Base-by-base conservation (phyloP, 2,888 invertebrate species). In the Deilephila porcellus region DNA sequence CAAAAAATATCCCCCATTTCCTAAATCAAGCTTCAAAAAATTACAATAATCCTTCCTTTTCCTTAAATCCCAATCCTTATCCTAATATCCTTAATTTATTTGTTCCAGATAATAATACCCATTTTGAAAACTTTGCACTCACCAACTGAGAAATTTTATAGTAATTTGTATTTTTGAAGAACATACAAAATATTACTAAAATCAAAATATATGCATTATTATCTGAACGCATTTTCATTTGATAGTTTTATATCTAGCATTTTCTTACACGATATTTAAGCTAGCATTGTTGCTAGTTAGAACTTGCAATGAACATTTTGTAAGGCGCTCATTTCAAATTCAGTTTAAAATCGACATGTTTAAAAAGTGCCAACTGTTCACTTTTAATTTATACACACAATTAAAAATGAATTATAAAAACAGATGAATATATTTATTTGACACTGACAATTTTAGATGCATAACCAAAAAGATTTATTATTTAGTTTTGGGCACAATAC, bases 61-160 rank as follows among this genome's bases (percentile, higher is more conserved):
- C 25, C 32, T 32, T 56, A 8, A 34, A 60, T 70, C 17, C 45
- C 29, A 60, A 17, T 62, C 60, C 70, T 72, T 60, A 74, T 62
- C 74, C 73, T 71, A n/a, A 34, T 71, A 32, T 37, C 56, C 56
- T n/a, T 56, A n/a, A 32, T 52, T 73, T 60, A 32, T 77, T 72
- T 67, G 70, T 80, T 80, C 25, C 80, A 80, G 80, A 77, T 78
- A 17, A 75, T 70, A 73, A 74, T 37, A 71, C 29, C 71, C 70
- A 70, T 17, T 20, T 67, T 45, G 20, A 37, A 64, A 11, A 37
- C 11, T 29, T 52, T 14, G 25, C 67, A 17, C 17, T 45, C 45
- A 4, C 45, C 20, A 6, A 6, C 6, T 67, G 52, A 67, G 25
- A 52, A 4, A 19, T 67, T 52, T 52, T 52, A 25, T 52, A 25